These are phyloP conservation scores for Saiga tatarica DNA, from an alignment of 2,113 vertebrate genomes.

Conservation along the genomic window DNA sequence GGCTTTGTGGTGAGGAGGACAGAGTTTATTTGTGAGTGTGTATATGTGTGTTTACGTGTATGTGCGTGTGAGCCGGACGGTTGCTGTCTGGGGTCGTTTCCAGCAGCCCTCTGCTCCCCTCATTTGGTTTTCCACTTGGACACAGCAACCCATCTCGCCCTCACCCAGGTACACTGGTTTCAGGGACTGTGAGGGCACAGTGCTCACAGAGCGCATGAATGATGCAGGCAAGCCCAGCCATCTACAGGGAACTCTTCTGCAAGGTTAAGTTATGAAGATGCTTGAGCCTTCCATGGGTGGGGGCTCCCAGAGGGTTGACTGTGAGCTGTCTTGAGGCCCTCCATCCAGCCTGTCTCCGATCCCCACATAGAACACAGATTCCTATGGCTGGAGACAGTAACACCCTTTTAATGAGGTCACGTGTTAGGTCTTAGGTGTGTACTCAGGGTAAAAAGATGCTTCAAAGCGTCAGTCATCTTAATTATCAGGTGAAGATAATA, in stretches of 20 bases:
- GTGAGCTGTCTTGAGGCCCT: neutral
- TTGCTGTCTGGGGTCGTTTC: neutral
- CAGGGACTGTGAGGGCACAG: neutral
- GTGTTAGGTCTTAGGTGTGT: neutral
- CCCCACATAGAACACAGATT: neutral
- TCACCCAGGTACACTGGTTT: neutral
- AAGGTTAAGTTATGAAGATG: neutral
- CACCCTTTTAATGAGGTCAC: neutral
- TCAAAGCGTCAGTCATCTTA: neutral
- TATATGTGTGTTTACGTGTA: neutral
- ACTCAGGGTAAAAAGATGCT: neutral
- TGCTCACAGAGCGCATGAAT: rapidly evolving
- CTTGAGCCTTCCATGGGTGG: neutral
- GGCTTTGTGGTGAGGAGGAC: neutral
- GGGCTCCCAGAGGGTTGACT: neutral
- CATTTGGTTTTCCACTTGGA: neutral
- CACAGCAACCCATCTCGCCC: neutral
- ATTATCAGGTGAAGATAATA: neutral
- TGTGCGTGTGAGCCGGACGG: neutral
- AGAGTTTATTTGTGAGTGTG: neutral
- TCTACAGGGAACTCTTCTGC: neutral
- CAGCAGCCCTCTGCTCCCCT: neutral
- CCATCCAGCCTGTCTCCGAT: neutral
- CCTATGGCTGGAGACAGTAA: neutral
- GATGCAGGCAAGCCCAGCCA: neutral